phyloP scores from a whole-genome alignment of 2,113 vertebrate species.

The Pachypanchax playfairii region DNA sequence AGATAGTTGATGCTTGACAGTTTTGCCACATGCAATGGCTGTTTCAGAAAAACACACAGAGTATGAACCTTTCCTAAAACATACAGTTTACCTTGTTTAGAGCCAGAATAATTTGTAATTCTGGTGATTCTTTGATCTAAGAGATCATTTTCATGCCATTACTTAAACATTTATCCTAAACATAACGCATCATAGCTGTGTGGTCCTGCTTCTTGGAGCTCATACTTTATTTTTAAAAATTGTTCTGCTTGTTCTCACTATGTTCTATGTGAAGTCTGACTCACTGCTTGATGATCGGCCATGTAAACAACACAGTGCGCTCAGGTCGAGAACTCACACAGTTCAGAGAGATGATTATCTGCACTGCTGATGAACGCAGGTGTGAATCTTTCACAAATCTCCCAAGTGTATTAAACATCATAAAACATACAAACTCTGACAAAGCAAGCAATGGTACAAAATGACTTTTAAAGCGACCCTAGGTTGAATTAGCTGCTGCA shows the following conservation, averaged over 20 bases:
- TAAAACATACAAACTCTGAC: slow-evolving; percentile 38
- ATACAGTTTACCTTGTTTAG: slow-evolving; percentile 27
- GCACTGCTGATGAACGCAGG: slow-evolving; percentile 28
- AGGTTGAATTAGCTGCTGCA: slow-evolving; percentile 84
- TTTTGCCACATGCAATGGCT: slow-evolving; percentile 54
- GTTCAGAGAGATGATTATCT: slow-evolving; percentile 48
- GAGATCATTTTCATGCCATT: slow-evolving; percentile 31
- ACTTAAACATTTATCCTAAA: slow-evolving; percentile 47
- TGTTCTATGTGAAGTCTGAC: slow-evolving; percentile 10
- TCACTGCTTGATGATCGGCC: not conserved
- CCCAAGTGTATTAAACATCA: slow-evolving; percentile 17
- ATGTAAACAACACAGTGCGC: not conserved
- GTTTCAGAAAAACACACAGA: slow-evolving; percentile 28
- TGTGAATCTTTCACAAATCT: slow-evolving; percentile 19
- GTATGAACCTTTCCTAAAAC: slow-evolving; percentile 23
- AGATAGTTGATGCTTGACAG: slow-evolving; percentile 43
- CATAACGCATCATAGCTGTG: slow-evolving; percentile 46
- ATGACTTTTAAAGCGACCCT: slow-evolving; percentile 72
- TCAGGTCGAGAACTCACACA: slow-evolving; percentile 12
- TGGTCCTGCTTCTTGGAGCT: slow-evolving; percentile 35
- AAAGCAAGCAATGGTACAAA: slow-evolving; percentile 57
- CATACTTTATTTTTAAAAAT: slow-evolving; percentile 1
- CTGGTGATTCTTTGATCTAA: slow-evolving; percentile 36
- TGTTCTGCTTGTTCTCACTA: slow-evolving; percentile 7
- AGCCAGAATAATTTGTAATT: slow-evolving; percentile 35